Evolutionary conservation across 2,888 invertebrate species (phyloP).

Genomic region (Hyppa rectilinea): DNA sequence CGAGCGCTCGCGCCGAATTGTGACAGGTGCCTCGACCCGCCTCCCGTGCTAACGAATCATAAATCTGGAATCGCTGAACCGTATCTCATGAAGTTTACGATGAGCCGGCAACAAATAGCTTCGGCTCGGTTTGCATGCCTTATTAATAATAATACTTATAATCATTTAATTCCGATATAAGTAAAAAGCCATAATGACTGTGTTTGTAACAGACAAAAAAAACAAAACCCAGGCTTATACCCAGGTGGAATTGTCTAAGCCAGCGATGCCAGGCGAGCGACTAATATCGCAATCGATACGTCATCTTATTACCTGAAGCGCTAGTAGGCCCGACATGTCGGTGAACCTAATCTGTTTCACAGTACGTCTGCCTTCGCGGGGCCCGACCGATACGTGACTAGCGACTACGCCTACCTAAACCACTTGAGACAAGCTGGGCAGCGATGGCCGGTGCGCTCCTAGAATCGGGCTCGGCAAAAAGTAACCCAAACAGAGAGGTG

Average conservation of each 20-base stretch:
- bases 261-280: neutral
- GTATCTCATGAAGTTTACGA: slow-evolving; percentile 17
- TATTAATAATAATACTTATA: too few relatives aligned
- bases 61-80: slow-evolving; percentile 29
- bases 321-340: slow-evolving; percentile 3
- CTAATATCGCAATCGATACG: neutral
- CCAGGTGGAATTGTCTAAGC: slow-evolving; percentile 3
- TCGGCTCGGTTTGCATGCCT: slow-evolving; percentile 1
- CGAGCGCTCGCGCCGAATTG: neutral
- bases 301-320: slow-evolving; percentile 1
- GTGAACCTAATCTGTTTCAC: slow-evolving; percentile 24
- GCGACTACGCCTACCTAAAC: slow-evolving; percentile 12
- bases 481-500: slow-evolving; percentile 16
- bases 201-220: too few relatives aligned
- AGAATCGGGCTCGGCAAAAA: slow-evolving; percentile 34
- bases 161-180: too few relatives aligned
- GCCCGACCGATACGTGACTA: slow-evolving; percentile 1
- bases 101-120: neutral
- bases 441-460: slow-evolving; percentile 1
- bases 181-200: too few relatives aligned
- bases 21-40: slow-evolving; percentile 3
- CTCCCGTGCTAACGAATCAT: slow-evolving; percentile 13
- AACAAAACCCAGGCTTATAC: too few relatives aligned
- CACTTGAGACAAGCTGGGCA: slow-evolving; percentile 48
- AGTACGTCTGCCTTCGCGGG: slow-evolving; percentile 18